Conservation (phyloP, 2,888 invertebrate species). For the Tortrix viridana region DNA sequence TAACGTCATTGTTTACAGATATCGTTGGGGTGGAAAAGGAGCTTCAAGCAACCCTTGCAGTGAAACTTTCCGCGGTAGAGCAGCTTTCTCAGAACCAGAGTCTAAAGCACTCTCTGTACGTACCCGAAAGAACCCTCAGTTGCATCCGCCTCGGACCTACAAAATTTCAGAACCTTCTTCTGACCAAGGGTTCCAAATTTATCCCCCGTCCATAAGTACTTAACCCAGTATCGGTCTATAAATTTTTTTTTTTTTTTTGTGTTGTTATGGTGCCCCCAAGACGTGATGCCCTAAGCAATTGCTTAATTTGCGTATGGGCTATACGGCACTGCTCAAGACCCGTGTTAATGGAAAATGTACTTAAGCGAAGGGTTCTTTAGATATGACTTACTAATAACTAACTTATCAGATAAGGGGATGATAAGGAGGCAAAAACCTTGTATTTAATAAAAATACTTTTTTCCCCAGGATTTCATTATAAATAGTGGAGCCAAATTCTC, state of each 20-base stretch:
- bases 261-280: too few species aligned
- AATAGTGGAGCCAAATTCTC: slow-evolving; percentile 83
- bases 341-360: slow-evolving; percentile 8
- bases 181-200: too few species aligned
- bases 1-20: slow-evolving; percentile 68
- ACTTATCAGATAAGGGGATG: neutral
- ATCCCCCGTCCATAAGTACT: too few species aligned
- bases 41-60: slow-evolving; percentile 92
- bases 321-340: too few species aligned
- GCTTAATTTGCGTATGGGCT: too few species aligned
- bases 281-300: too few species aligned
- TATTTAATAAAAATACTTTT: slow-evolving; percentile 26
- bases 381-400: neutral
- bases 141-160: too few species aligned
- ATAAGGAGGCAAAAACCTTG: too few species aligned
- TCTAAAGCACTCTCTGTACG: slow-evolving; percentile 86
- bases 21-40: slow-evolving; percentile 94
- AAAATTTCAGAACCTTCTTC: too few species aligned
- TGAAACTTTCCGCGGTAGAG: slow-evolving; percentile 92
- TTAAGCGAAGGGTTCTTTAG: slow-evolving; percentile 14
- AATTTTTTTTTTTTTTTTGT: too few species aligned
- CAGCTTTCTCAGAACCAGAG: slow-evolving; percentile 95
- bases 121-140: too few species aligned
- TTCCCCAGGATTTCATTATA: slow-evolving; percentile 78
- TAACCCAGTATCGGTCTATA: too few species aligned